Base-by-base conservation (phyloP, 2,888 invertebrate species). In the Oscheius sp. region DNA sequence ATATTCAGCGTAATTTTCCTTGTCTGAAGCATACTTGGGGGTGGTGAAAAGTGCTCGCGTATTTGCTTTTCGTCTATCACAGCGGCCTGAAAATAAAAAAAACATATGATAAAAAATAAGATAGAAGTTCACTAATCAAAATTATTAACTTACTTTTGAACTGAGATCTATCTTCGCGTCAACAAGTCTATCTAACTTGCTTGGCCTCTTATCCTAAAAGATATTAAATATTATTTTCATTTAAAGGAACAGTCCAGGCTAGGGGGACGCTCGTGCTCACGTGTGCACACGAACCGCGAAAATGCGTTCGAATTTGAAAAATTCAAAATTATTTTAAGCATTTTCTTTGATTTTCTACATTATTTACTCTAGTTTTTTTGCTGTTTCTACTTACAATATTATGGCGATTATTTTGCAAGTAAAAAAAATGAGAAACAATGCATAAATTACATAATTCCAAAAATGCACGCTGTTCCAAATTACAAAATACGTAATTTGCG, bases 1-100 rank as follows among this genome's bases (percentile, higher is more conserved):
- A 63, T 63, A 29, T 72, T 72, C 6, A 72, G 66, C 21, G 72
- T 72, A 12, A 72, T 72, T 43, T 72, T 72, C 29, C 66, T 53
- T 45, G 43, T 25, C 49, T 66, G 45, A 2, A 71, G 53, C 55
- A 72, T 7, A 18, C 23, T 21, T 23, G 64, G 72, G 7, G 72
- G 72, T 13, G 72, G 72, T 7, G 72, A 72, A 55, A 72, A 72
- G 18, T 53, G 45, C 5, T 64, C 72, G 3, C 72, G 72, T 16
- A 72, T 66, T n/a, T 53, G 59, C 46, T 61, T 71, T 52, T 71
- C 71, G 35, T 71, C 56, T 12, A 71, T 52, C 25, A 61, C 61
- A 49, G 66, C 66, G 0, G 23, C 41, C 61, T 71, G 52, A 7
- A 52, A 29, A 29, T 29, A 18, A 41, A 61, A 61, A 27, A 25